These are phyloP conservation scores for Neotoxoptera formosana DNA, from an alignment of 1,140 invertebrate species.

Conservation along the genomic window DNA sequence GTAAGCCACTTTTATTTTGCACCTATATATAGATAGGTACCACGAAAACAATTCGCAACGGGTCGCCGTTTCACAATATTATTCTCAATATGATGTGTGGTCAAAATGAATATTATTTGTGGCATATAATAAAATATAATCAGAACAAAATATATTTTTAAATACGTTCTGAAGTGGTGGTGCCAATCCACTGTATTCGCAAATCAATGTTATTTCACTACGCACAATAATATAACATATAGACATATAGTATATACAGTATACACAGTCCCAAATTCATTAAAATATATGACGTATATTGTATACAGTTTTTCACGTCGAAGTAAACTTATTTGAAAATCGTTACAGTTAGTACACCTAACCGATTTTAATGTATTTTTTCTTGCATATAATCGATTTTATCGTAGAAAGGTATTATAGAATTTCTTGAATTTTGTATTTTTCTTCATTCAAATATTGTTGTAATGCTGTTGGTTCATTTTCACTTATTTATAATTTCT, in stretches of 20 bases:
- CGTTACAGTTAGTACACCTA: not conserved
- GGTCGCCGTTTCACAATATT: not conserved
- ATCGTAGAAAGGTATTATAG: no score
- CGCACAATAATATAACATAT: no score
- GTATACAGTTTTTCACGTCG: not conserved
- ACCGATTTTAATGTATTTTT: not conserved
- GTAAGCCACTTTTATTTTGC: not conserved
- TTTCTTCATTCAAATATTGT: not conserved
- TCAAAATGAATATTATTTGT: not conserved
- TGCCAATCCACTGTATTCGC: not conserved
- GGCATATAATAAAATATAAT: not conserved
- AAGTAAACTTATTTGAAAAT: not conserved
- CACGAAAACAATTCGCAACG: not conserved
- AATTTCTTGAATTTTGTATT: not conserved
- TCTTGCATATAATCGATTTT: no score
- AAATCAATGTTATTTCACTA: no score
- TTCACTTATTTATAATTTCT: no score
- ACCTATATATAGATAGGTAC: not conserved
- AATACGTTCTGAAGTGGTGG: not conserved
- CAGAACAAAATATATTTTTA: not conserved
- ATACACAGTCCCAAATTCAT: no score
- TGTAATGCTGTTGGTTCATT: no score
- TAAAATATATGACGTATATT: not conserved
- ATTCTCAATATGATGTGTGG: not conserved
- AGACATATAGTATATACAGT: no score